phyloP scores from a whole-genome alignment of 2,888 invertebrate genomes.

The Chaetogeoica ovagalla region DNA sequence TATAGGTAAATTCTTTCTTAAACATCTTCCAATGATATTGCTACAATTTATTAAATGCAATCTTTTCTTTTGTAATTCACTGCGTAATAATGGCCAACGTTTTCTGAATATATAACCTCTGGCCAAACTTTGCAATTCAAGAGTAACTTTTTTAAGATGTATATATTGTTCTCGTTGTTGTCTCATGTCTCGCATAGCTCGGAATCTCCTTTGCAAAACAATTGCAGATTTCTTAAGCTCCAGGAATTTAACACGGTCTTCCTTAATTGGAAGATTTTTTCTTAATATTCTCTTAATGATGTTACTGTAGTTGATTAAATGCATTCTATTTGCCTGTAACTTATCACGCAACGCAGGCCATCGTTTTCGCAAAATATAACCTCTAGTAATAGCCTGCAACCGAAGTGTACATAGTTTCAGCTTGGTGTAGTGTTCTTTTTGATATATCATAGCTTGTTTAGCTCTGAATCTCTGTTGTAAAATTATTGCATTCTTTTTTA shows the following conservation, averaged over 20 bases:
- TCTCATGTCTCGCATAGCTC: conserved; percentile 23
- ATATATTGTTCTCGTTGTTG: neutral
- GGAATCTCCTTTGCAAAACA: conserved; percentile 38
- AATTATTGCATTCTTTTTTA: conserved; percentile 24
- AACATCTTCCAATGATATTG: neutral
- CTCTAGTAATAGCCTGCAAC: conserved; percentile 27
- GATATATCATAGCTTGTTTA: conserved; percentile 22
- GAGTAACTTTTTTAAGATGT: neutral
- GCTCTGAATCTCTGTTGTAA: conserved; percentile 51
- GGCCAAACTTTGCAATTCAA: conserved; percentile 9
- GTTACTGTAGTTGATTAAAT: neutral
- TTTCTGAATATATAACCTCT: conserved; percentile 20
- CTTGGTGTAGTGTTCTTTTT: conserved; percentile 19
- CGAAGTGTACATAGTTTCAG: conserved; percentile 19
- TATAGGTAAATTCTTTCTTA: conserved; percentile 22
- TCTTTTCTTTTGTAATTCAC: neutral
- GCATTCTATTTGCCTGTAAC: neutral
- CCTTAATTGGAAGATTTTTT: conserved; percentile 2
- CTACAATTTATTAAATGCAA: neutral
- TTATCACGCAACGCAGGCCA: neutral
- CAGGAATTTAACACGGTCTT: neutral
- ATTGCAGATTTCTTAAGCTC: conserved; percentile 19
- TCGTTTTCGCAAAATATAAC: conserved; percentile 15
- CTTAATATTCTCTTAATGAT: conserved; percentile 11
- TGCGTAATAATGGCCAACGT: neutral